Evolutionary conservation across 1,140 invertebrate species (phyloP), one percentile per base, ranked within the genome.

Genomic region (Diabrotica undecimpunctata): DNA sequence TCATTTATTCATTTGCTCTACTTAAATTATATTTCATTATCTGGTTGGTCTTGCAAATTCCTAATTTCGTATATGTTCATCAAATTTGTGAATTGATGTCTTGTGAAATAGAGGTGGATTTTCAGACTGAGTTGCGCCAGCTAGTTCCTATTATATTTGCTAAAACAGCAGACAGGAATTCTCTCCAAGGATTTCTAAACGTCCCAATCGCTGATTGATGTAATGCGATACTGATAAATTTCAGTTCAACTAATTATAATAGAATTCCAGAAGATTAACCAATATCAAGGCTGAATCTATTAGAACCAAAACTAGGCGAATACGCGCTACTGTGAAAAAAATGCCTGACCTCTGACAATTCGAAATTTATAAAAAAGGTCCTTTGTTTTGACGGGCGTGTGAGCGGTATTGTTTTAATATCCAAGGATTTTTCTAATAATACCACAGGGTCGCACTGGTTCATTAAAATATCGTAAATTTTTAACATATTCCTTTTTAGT

Each of bases 341-440:
- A 37, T 57, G 55, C 55, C 55, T 38, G 55, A 57, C 55, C 55
- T 57, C 12, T 57, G 55, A 57, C 55, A 57, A 57, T 57, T 37
- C 36, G 12, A 57, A 57, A 57, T 37, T 37, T 12, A 57, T 57
- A 57, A 57, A 57, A 57, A 57, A 57, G 55, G 25, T 11, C 55
- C 55, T 37, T 13, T 54, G 35, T 57, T 57, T 57, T 57, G n/a
- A 37, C 41, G 41, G 41, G 41, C 41, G 41, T 57, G 25, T 57
- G 37, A 37, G 37, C 37, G 55, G 55, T 57, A 57, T 57, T 37
- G 37, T 57, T 57, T 57, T 57, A 46, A 46, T n/a, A n/a, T 7
- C 36, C 55, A 57, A 57, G 55, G 55, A 57, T 57, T 57, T 12
- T 25, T 57, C 36, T 57, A 57, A 14, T 46, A 46, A 46, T 46